Evolutionary conservation across 2,888 invertebrate genomes (phyloP).

Genomic region (Mimachlamys varia): DNA sequence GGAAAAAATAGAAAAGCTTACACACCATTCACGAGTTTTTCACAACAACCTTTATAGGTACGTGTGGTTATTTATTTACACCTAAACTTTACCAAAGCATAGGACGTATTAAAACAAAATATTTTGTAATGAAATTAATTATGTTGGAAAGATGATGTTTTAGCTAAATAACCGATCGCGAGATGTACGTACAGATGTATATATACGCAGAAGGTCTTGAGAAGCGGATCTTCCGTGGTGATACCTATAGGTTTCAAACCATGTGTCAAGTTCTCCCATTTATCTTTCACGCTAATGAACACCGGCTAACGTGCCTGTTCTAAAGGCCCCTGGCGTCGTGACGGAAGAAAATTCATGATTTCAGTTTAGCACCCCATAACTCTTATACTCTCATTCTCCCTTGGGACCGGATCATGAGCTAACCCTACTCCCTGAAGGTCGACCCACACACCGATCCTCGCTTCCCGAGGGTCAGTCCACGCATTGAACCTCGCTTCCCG

Average conservation of each 20-base stretch:
- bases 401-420: background rate
- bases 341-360: background rate
- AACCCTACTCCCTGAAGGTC: background rate
- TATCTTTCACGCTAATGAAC: slow-evolving; percentile 26
- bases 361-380: background rate
- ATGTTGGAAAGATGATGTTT: no score
- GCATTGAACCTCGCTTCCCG: background rate
- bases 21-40: no score
- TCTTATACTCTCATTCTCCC: background rate
- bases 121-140: no score
- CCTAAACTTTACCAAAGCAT: no score
- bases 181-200: no score
- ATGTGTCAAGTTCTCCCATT: background rate
- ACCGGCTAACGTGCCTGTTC: background rate
- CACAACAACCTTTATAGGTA: no score
- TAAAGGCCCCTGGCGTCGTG: background rate
- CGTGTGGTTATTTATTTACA: no score
- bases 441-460: background rate
- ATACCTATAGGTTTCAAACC: background rate
- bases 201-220: no score
- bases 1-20: no score
- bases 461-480: background rate
- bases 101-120: no score
- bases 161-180: no score
- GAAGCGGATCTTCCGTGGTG: background rate